These are phyloP conservation scores for Mormyrus proboscirostris DNA, from an alignment of 2,797 vertebrate genomes.

Conservation along the genomic window DNA sequence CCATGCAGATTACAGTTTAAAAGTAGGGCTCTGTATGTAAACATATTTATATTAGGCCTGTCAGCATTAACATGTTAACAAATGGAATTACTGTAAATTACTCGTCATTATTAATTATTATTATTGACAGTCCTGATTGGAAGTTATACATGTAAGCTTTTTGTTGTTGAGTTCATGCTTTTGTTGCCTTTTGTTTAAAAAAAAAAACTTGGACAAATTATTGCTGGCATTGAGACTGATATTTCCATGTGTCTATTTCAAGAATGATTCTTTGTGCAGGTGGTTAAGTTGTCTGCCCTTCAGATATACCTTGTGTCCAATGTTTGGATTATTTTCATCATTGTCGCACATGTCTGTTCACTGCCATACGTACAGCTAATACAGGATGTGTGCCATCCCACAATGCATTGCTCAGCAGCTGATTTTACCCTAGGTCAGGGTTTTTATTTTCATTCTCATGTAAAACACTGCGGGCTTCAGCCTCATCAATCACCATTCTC, in stretches of 20 bases:
- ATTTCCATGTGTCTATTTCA: background rate
- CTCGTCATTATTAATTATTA: background rate
- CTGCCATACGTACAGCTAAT: conserved; percentile 28
- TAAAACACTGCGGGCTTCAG: conserved; percentile 21
- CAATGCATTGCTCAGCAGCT: conserved; percentile 2
- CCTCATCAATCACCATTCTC: conserved; percentile 15
- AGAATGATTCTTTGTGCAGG: background rate
- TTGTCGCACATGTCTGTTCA: conserved; percentile 43
- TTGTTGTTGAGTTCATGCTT: conserved; percentile 15
- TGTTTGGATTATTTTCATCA: conserved; percentile 1
- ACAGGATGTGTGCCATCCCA: background rate
- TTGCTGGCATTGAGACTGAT: background rate
- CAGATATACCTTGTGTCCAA: background rate
- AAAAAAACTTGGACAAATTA: background rate
- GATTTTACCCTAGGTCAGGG: conserved; percentile 12
- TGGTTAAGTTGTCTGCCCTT: background rate
- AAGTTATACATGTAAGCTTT: conserved; percentile 21
- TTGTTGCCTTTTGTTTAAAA: background rate
- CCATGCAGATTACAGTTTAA: conserved; percentile 28
- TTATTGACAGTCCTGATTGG: background rate
- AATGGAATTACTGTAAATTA: conserved; percentile 7
- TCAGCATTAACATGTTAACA: conserved; percentile 7
- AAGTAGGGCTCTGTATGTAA: conserved; percentile 5
- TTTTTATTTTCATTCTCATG: conserved; percentile 12
- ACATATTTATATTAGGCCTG: conserved; percentile 5